Evolutionary conservation across 2,888 invertebrate genomes (phyloP).

Genomic region (Monochamus alternatus): DNA sequence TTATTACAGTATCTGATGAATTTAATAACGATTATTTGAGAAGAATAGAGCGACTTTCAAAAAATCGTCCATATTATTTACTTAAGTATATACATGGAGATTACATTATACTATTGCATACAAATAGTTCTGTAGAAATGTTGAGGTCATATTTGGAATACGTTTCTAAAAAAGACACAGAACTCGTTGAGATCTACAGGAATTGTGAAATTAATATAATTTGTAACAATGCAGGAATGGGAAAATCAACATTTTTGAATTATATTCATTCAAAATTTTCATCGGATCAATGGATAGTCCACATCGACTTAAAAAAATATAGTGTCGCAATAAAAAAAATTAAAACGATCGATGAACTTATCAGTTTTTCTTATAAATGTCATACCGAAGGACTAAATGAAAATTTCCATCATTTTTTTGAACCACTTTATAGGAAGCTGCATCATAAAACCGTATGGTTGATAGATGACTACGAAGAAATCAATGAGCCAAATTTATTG

Average conservation of each 20-base stretch:
- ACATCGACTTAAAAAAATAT: constrained; percentile 33
- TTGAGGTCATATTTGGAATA: constrained; percentile 4
- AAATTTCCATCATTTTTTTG: constrained; percentile 3
- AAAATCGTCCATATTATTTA: neutral
- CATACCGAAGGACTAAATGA: constrained; percentile 5
- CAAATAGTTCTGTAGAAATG: constrained; percentile 13
- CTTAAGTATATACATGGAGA: neutral
- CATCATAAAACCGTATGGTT: constrained; percentile 21
- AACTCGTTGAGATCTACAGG: neutral
- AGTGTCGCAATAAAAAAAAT: constrained; percentile 1
- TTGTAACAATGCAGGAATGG: constrained; percentile 42
- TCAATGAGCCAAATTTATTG: constrained; percentile 18
- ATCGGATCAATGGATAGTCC: constrained; percentile 33
- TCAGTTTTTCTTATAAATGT: constrained; percentile 15
- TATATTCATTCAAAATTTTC: constrained; percentile 19
- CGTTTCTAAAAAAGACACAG: neutral
- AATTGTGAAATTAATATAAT: constrained; percentile 38
- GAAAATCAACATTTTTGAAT: constrained; percentile 37
- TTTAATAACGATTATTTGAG: neutral
- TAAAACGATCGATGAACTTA: constrained; percentile 22
- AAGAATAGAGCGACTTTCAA: neutral
- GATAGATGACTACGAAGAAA: constrained; percentile 40
- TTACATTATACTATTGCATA: constrained; percentile 10
- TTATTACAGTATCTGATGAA: neutral
- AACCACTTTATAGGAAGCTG: constrained; percentile 10